A percentile compares a stretch with the other conserved stretches of the same genome.
Conservation (phyloP, 2,113 vertebrate genomes). For the Pachypanchax playfairii region DNA sequence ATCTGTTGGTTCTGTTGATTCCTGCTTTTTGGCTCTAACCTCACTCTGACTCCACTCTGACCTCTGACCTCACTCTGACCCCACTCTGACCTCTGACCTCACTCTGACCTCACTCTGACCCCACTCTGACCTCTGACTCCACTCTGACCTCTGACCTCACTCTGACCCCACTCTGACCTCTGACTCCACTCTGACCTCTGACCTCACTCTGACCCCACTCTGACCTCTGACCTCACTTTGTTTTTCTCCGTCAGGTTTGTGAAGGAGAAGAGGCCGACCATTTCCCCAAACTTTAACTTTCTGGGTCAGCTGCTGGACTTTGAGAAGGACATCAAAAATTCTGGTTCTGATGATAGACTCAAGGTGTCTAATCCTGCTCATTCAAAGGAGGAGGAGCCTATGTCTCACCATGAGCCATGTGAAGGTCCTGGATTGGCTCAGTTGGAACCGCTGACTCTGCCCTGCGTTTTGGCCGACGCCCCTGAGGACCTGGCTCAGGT, state of each 20-base stretch:
- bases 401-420: not conserved
- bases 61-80: too few species aligned
- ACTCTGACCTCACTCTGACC: too few species aligned
- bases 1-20: too few species aligned
- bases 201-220: not conserved
- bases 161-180: not conserved
- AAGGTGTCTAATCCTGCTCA: slow-evolving; percentile 1
- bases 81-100: too few species aligned
- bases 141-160: not conserved
- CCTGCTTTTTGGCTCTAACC: too few species aligned
- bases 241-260: slow-evolving; percentile 76
- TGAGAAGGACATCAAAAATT: slow-evolving; percentile 90
- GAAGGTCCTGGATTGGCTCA: not conserved
- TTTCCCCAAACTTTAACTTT: slow-evolving; percentile 87
- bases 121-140: too few species aligned
- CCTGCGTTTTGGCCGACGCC: slow-evolving; percentile 35
- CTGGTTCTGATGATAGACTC: slow-evolving; percentile 48
- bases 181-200: too few species aligned
- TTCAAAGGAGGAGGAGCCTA: not conserved
- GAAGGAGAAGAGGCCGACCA: slow-evolving; percentile 84
- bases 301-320: slow-evolving; percentile 90
- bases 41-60: too few species aligned
- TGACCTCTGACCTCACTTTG: not conserved
- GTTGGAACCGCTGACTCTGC: slow-evolving; percentile 62
- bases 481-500: slow-evolving; percentile 83